Percentiles rank a stretch among this genome's conserved stretches.
These are phyloP conservation scores for Drosophila repleta DNA, from an alignment of 1,140 invertebrate species.

Conservation along the genomic window DNA sequence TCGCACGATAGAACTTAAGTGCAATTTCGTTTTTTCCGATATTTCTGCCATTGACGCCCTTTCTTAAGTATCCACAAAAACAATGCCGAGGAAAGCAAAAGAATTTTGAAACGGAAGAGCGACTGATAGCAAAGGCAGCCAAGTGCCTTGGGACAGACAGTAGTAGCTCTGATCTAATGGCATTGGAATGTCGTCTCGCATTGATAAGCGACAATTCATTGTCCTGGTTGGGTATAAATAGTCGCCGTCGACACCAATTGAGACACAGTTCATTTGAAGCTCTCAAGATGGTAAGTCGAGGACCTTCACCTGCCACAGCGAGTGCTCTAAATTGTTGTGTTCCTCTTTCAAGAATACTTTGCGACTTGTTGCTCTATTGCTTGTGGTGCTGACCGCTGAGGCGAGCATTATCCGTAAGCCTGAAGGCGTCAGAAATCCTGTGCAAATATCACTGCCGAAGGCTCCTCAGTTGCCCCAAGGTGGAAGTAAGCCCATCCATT, in stretches of 20 bases:
- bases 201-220: slow-evolving; percentile 16
- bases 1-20: slow-evolving; percentile 69
- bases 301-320: not conserved
- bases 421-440: not conserved
- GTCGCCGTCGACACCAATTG: not conserved
- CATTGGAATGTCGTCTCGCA: slow-evolving; percentile 16
- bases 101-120: slow-evolving; percentile 36
- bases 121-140: slow-evolving; percentile 2
- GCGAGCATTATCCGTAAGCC: slow-evolving; percentile 4
- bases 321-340: slow-evolving; percentile 19
- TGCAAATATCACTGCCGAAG: not conserved
- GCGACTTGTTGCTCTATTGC: slow-evolving; percentile 46
- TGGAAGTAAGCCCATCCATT: not conserved
- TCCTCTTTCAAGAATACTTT: slow-evolving; percentile 26
- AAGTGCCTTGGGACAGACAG: slow-evolving; percentile 33
- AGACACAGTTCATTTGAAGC: slow-evolving; percentile 57
- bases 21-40: slow-evolving; percentile 69
- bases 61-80: slow-evolving; percentile 55
- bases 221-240: slow-evolving; percentile 55
- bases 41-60: slow-evolving; percentile 70
- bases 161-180: slow-evolving; percentile 37
- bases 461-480: not conserved
- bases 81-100: slow-evolving; percentile 8
- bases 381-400: slow-evolving; percentile 3
- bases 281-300: slow-evolving; percentile 68